Conservation (phyloP, 1,140 invertebrate genomes). For the Globodera ellingtonae region DNA sequence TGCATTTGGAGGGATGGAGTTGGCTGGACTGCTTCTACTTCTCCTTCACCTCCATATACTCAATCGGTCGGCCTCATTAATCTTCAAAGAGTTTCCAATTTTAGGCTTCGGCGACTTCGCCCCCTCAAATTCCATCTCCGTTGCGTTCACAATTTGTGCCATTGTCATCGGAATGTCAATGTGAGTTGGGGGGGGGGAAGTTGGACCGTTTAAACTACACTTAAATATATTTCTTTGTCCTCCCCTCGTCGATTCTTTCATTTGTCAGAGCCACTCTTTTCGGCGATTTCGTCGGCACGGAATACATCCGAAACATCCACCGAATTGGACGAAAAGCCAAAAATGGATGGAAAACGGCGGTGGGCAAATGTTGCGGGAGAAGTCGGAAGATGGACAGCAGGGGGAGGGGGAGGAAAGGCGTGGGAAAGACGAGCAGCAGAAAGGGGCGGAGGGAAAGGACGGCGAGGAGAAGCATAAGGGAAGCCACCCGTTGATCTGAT, state of each 20-base stretch:
- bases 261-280: neutral
- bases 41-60: neutral
- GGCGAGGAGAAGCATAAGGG: neutral
- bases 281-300: neutral
- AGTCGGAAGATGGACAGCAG: neutral
- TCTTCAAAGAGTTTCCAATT: neutral
- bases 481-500: neutral
- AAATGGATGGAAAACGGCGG: neutral
- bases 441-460: neutral
- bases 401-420: neutral
- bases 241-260: neutral
- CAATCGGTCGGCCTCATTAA: neutral
- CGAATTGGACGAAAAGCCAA: neutral
- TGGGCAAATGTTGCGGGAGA: neutral
- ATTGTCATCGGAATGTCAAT: neutral
- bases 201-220: neutral
- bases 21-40: constrained; percentile 2
- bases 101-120: neutral
- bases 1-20: neutral
- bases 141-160: neutral
- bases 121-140: neutral
- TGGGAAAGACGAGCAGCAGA: neutral
- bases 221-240: no score
- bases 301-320: neutral
- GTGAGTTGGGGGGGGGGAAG: neutral